Conservation (phyloP, 2,888 invertebrate genomes). For the Agelastica alni region DNA sequence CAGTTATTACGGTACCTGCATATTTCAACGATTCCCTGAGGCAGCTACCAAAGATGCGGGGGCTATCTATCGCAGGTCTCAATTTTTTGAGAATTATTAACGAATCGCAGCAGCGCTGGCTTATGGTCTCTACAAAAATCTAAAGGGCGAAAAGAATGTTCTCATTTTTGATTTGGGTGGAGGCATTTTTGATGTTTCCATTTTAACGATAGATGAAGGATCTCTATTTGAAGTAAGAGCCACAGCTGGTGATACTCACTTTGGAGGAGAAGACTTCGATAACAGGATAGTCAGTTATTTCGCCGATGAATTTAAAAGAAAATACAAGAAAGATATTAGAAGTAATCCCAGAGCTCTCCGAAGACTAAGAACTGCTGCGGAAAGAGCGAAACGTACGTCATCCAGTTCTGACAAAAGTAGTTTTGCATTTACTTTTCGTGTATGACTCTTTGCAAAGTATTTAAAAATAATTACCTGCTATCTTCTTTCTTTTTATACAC, state of each 20-base stretch:
- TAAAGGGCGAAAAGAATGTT: constrained; percentile 55
- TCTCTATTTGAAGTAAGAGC: constrained; percentile 86
- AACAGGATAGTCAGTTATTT: constrained; percentile 64
- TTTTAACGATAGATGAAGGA: constrained; percentile 78
- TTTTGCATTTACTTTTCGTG: too few species aligned
- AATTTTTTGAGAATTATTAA: constrained; percentile 83
- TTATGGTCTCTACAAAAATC: constrained; percentile 43
- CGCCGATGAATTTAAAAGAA: constrained; percentile 71
- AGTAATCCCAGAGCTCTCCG: constrained; percentile 66
- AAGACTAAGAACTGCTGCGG: constrained; percentile 75
- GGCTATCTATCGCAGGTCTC: constrained; percentile 61
- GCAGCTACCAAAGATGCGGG: constrained; percentile 82
- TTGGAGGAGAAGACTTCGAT: constrained; percentile 74
- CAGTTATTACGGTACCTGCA: constrained; percentile 43
- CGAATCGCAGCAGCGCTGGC: constrained; percentile 62
- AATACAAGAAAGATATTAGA: constrained; percentile 71
- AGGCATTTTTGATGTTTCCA: constrained; percentile 81
- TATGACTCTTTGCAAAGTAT: too few species aligned
- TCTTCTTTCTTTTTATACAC: too few species aligned
- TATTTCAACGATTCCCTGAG: constrained; percentile 69
- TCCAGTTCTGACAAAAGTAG: constrained; percentile 80
- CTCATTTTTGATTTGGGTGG: constrained; percentile 69
- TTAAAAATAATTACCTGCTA: too few species aligned
- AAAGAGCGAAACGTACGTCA: constrained; percentile 79
- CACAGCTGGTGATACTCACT: constrained; percentile 83